Evolutionary conservation across 2,888 invertebrate species (phyloP).

Genomic region (Melipona bicolor): DNA sequence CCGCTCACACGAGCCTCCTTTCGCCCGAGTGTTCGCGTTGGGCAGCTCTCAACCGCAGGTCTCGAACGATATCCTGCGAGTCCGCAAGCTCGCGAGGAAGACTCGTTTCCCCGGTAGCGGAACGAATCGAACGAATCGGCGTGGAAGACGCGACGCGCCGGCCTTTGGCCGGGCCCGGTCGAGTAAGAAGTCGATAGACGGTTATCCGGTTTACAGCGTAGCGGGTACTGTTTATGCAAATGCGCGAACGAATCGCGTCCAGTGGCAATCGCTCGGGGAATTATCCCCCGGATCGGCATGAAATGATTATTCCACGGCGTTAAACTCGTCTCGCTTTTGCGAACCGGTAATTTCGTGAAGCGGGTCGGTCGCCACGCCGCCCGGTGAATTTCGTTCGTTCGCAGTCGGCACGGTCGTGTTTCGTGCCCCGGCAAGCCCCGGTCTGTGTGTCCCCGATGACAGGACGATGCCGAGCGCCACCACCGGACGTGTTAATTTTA

Average conservation of each 20-base stretch:
- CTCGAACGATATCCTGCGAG: too few relatives aligned
- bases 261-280: constrained; percentile 63
- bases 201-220: constrained; percentile 55
- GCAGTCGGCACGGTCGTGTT: neutral
- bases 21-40: neutral
- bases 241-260: constrained; percentile 60
- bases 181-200: constrained; percentile 56
- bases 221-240: constrained; percentile 71
- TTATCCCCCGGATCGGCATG: constrained; percentile 61
- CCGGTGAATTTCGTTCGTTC: neutral
- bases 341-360: constrained; percentile 53
- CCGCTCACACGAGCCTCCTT: neutral
- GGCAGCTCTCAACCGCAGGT: neutral
- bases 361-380: neutral
- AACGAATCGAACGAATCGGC: neutral
- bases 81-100: too few relatives aligned
- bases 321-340: constrained; percentile 60
- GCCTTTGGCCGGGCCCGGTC: constrained; percentile 29
- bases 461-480: neutral
- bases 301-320: constrained; percentile 68
- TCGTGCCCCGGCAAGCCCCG: too few relatives aligned
- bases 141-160: too few relatives aligned
- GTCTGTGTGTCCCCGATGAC: neutral
- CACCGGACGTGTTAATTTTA: neutral
- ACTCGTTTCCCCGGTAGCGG: too few relatives aligned